These are phyloP conservation scores for Apamea sordens DNA, from an alignment of 2,888 invertebrate species.

Conservation along the genomic window DNA sequence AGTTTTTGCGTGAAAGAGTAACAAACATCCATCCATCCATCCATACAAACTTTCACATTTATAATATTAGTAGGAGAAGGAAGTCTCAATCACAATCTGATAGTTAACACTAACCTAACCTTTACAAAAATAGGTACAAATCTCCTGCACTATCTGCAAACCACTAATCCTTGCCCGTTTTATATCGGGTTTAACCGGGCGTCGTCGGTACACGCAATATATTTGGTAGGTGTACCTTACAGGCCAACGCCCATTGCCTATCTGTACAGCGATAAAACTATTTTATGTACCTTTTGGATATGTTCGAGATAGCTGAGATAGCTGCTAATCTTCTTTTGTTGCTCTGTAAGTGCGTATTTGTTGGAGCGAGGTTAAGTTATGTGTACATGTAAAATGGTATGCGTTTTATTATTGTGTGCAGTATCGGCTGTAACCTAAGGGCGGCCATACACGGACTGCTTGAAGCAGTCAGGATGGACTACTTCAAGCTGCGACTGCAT, in stretches of 20 bases:
- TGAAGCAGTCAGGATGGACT: too few species aligned
- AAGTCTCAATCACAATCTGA: neutral
- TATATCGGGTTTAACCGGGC: slow-evolving; percentile 77
- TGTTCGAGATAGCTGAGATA: slow-evolving; percentile 53
- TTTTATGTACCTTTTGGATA: slow-evolving; percentile 71
- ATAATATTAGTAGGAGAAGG: too few species aligned
- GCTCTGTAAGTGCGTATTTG: slow-evolving; percentile 36
- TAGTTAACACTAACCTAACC: too few species aligned
- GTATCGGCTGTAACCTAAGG: neutral
- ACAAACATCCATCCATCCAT: too few species aligned
- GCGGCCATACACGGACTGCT: too few species aligned
- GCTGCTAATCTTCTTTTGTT: slow-evolving; percentile 61
- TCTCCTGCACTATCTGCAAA: slow-evolving; percentile 21
- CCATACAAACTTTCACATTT: too few species aligned
- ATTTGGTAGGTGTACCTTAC: slow-evolving; percentile 78
- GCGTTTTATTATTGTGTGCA: slow-evolving; percentile 5
- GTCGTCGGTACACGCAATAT: slow-evolving; percentile 78
- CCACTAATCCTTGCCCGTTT: slow-evolving; percentile 69
- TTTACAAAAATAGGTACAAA: neutral
- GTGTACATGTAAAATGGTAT: slow-evolving; percentile 25
- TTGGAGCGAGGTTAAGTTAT: slow-evolving; percentile 26
- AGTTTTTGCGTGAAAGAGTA: too few species aligned
- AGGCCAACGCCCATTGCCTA: slow-evolving; percentile 74
- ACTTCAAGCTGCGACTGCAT: too few species aligned
- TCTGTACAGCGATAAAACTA: slow-evolving; percentile 74